Base-by-base conservation (phyloP, 2,797 vertebrate genomes). In the Phrynocephalus guinanensis region DNA sequence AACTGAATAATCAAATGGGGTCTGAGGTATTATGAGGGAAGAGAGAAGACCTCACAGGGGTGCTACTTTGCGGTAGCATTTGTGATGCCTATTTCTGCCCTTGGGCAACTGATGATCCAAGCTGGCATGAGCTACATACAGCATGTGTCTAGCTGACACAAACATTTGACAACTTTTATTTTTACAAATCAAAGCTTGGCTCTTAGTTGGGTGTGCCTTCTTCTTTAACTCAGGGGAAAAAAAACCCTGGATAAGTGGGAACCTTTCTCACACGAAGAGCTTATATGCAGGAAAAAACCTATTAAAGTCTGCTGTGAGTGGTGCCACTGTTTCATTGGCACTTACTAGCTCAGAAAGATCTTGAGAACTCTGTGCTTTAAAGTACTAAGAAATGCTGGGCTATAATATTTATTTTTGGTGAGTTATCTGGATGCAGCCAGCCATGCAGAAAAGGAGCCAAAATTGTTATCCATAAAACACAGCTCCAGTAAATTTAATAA, bases 391-490 rank as follows among this genome's bases (percentile, higher is more conserved):
- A 33, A 60, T 9, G 20, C 33, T 84, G 20, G 30, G 22, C 28
- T 80, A 24, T 50, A 88, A 50, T 84, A 33, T 73, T 73, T 73
- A 6, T 68, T 30, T 33, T 48, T 50, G 22, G 24, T 79, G n/a
- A 78, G n/a, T 67, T 10, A 38, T 86, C 30, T 81, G 26, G 6
- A 80, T 86, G 44, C 84, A 68, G 18, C 67, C 73, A 79, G 24
- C 20, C 13, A 70, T 6, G 13, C 30, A 80, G 3, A 60, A 56
- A 16, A 75, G 9, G 70, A 85, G 33, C 16, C 68, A 79, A 80
- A 76, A 67, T 11, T 66, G 56, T 50, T 28, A 44, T 68, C 83
- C 63, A 28, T 80, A 50, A 76, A 18, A 76, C 44, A 89, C 9
- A 60, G 3, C 50, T n/a, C 63, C 56, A 24, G 26, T 87, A 71